Conservation (phyloP, 1,140 invertebrate genomes). For the Lepeophtheirus salmonis region DNA sequence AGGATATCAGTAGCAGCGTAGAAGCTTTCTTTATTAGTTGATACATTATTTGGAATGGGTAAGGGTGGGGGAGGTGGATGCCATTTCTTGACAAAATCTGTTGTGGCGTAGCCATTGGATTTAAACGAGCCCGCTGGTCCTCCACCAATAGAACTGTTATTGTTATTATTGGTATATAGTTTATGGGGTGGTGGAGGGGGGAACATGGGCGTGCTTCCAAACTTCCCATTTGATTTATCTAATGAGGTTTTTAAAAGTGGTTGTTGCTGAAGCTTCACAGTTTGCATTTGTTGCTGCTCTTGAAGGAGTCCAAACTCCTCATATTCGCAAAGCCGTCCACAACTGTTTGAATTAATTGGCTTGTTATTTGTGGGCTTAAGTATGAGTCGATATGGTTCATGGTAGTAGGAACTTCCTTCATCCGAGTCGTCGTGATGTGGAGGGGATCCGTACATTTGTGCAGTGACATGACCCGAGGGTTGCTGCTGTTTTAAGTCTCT, state of each 20-base stretch:
- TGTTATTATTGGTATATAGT: background rate
- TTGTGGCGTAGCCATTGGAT: background rate
- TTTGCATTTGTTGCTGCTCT: too few species aligned
- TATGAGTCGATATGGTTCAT: conserved; percentile 8
- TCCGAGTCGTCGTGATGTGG: background rate
- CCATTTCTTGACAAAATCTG: background rate
- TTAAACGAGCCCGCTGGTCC: background rate
- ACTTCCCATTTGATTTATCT: too few species aligned
- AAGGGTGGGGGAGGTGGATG: background rate
- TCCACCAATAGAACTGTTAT: background rate
- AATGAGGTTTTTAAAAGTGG: too few species aligned
- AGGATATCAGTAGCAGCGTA: conserved; percentile 15
- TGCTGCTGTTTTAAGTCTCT: background rate
- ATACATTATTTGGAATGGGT: background rate
- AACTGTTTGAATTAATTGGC: conserved; percentile 5
- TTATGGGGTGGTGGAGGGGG: background rate
- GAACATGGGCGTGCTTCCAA: conserved; percentile 2
- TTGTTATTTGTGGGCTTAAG: conserved; percentile 1
- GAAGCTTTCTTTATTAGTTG: conserved; percentile 7
- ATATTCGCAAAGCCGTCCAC: conserved; percentile 10
- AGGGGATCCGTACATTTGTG: background rate
- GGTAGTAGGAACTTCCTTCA: conserved; percentile 2
- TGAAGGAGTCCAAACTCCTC: conserved; percentile 6
- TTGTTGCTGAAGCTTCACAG: too few species aligned
- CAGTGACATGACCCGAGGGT: background rate